These are phyloP conservation scores for Marcusenius ussheri DNA, from an alignment of 2,113 vertebrate species.

Conservation along the genomic window DNA sequence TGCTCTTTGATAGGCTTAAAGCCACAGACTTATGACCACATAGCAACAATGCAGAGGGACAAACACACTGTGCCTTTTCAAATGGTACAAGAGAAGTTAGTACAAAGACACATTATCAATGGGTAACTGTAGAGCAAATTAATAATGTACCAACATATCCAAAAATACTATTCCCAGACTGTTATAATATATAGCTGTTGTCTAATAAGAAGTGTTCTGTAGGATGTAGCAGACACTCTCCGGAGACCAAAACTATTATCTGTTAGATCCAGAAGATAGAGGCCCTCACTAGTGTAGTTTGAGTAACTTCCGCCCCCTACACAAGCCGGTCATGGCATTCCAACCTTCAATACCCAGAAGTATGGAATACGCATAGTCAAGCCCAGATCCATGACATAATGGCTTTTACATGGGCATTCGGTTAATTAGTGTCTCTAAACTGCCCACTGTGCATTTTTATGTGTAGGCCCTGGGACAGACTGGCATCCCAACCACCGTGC, in stretches of 20 bases:
- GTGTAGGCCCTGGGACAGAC: neutral
- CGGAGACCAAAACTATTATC: neutral
- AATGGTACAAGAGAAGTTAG: neutral
- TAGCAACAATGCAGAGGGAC: neutral
- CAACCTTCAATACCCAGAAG: neutral
- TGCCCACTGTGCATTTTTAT: neutral
- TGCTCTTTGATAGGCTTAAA: neutral
- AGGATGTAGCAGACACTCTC: neutral
- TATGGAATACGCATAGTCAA: neutral
- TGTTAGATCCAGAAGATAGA: neutral
- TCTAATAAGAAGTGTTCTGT: neutral
- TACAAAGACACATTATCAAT: conserved; percentile 1
- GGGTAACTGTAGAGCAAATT: neutral
- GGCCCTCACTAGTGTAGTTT: neutral
- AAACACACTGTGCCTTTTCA: neutral
- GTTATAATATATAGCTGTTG: neutral
- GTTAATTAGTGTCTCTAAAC: neutral
- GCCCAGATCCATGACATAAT: neutral
- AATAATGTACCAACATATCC: conserved; percentile 5
- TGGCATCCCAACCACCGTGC: neutral
- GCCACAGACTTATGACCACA: neutral
- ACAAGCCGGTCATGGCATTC: neutral
- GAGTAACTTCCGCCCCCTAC: neutral
- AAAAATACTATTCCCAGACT: neutral
- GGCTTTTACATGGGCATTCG: neutral